phyloP scores from a whole-genome alignment of 2,797 vertebrate genomes.

The Florisuga fusca region DNA sequence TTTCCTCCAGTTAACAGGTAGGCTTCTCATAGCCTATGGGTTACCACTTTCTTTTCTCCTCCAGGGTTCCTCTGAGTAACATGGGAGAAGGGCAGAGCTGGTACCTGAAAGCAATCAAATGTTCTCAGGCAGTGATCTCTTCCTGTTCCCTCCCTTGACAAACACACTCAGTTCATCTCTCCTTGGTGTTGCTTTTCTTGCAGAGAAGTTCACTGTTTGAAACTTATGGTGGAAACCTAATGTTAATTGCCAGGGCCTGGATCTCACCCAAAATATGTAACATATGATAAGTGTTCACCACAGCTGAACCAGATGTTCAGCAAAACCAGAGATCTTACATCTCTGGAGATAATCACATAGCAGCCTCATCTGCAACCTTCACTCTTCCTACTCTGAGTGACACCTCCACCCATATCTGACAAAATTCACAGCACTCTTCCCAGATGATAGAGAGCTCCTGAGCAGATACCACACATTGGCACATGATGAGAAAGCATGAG shows the following conservation, averaged over 20 bases:
- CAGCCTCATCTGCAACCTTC: not conserved
- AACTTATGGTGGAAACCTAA: not conserved
- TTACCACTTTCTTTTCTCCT: not conserved
- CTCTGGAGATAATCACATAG: not conserved
- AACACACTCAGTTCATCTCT: not conserved
- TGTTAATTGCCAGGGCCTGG: not conserved
- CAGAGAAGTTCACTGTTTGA: not conserved
- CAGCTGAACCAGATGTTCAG: constrained; percentile 15
- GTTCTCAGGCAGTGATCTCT: not conserved
- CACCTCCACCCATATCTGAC: constrained; percentile 22
- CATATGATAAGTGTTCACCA: not conserved
- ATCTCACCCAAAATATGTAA: not conserved
- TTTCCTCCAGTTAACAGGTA: not conserved
- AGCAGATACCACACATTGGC: constrained; percentile 23
- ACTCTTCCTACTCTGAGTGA: constrained; percentile 27
- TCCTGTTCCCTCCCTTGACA: not conserved
- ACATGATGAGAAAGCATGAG: not conserved
- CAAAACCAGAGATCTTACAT: not conserved
- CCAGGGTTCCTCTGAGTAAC: not conserved
- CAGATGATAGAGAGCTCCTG: not conserved
- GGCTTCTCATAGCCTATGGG: not conserved
- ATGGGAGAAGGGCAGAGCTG: not conserved
- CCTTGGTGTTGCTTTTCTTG: not conserved
- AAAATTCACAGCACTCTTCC: constrained; percentile 24
- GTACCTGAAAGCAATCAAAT: not conserved